Evolutionary conservation across 2,113 vertebrate species (phyloP), one percentile per base, ranked within the genome.

Genomic region (Oreotragus oreotragus): DNA sequence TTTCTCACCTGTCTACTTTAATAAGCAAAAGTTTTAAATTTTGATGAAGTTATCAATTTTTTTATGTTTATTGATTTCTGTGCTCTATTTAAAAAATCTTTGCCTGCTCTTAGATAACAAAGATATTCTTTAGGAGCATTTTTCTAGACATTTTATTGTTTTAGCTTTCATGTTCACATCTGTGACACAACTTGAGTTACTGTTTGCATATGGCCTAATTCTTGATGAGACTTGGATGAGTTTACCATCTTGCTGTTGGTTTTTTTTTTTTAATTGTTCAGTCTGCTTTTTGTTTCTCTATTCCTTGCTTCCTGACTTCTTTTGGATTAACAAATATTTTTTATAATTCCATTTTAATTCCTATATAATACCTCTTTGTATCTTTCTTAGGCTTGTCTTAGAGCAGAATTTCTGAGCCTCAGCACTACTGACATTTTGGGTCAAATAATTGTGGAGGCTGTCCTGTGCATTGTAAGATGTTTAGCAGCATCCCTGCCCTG

Each of bases 311-410:
- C 10, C 80, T 87, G 58, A 77, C 33, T 95, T 81, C 43, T 86
- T 95, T 97, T 80, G 43, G 27, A 92, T 85, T 92, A 95, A 77
- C 12, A 64, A n/a, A 47, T 55, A 43, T 87, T 73, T 55, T 93
- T 73, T 64, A 47, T 70, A 70, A 84, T 60, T 95, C 7, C 60
- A 90, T 86, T 86, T 95, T 93, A 93, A 86, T 81, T 97, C 13
- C 80, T 93, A 6, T 73, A 47, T 86, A 90, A 93, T 84, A 80
- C 9, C 28, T 84, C 39, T 85, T 85, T 84, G 15, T 15, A 39
- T 73, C 70, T 87, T 80, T 79, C 66, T 79, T 53, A 89, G 21
- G 36, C 12, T 66, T 79, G 3, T 36, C 84, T 92, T 92, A 84
- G 64, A 79, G 51, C 33, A 80, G n/a, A 5, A 8, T 83, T 96